Percentiles rank a stretch among this genome's conserved stretches.
Conservation (phyloP, 2,113 vertebrate genomes). For the Spea multiplicata region DNA sequence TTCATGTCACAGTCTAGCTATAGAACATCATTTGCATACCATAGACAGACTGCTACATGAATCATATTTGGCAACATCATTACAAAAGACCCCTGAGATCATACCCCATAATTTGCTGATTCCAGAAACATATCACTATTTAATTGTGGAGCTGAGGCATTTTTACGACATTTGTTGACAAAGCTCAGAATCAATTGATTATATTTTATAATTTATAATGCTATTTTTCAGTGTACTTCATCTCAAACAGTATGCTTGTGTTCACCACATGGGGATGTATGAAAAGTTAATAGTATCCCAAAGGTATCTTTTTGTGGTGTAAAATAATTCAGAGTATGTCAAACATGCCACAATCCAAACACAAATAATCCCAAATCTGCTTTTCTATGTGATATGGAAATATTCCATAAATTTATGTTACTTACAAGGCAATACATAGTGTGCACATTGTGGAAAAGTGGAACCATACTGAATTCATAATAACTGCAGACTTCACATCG, state of each 20-base stretch:
- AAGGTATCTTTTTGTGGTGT: constrained; percentile 45
- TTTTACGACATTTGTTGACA: constrained; percentile 47
- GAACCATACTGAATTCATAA: not conserved
- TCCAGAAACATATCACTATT: constrained; percentile 45
- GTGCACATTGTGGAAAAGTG: not conserved
- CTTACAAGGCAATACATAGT: constrained; percentile 17
- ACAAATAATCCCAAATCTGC: constrained; percentile 39
- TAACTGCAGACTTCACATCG: not conserved
- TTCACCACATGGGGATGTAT: constrained; percentile 26
- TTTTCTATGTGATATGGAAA: constrained; percentile 35
- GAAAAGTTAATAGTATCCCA: constrained; percentile 48
- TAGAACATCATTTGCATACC: constrained; percentile 31
- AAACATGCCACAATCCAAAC: constrained; percentile 38
- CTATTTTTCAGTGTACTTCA: constrained; percentile 32
- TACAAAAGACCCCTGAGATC: constrained; percentile 28
- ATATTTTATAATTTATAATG: constrained; percentile 46
- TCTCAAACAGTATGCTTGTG: constrained; percentile 25
- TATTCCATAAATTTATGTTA: constrained; percentile 38
- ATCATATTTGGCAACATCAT: constrained; percentile 47
- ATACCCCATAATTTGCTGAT: constrained; percentile 39
- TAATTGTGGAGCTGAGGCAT: constrained; percentile 44
- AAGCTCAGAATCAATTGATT: constrained; percentile 47
- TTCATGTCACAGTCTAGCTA: not conserved
- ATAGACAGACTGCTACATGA: constrained; percentile 25
- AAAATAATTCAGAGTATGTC: constrained; percentile 48